These are phyloP conservation scores for Amazona vittata DNA, from an alignment of 2,113 vertebrate genomes.

Conservation along the genomic window DNA sequence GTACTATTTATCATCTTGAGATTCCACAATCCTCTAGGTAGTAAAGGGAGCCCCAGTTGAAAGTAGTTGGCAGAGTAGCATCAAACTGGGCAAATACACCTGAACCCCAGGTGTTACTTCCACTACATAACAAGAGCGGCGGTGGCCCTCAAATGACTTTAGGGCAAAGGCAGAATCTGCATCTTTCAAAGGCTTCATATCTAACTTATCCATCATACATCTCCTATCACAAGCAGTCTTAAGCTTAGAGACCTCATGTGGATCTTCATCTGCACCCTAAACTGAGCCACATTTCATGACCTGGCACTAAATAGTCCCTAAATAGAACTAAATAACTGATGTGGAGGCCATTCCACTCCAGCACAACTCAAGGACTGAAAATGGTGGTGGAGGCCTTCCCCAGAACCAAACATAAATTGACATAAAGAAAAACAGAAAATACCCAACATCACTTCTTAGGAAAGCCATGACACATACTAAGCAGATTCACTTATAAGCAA, in stretches of 20 bases:
- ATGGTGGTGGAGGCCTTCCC: not conserved
- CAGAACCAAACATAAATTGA: not conserved
- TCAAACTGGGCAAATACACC: not conserved
- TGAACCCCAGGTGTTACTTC: not conserved
- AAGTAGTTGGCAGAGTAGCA: not conserved
- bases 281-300: not conserved
- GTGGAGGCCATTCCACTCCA: not conserved
- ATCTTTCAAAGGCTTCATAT: not conserved
- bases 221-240: not conserved
- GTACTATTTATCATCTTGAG: not conserved
- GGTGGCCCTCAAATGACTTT: not conserved
- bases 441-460: not conserved
- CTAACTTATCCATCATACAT: not conserved
- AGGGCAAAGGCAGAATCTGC: not conserved
- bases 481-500: not conserved
- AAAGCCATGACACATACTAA: not conserved
- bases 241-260: not conserved
- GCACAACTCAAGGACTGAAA: not conserved
- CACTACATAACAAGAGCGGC: not conserved
- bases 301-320: not conserved
- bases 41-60: not conserved
- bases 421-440: not conserved
- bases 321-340: not conserved
- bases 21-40: not conserved
- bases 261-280: not conserved